These are phyloP conservation scores for Labia minor DNA, from an alignment of 2,888 invertebrate genomes.

Conservation along the genomic window DNA sequence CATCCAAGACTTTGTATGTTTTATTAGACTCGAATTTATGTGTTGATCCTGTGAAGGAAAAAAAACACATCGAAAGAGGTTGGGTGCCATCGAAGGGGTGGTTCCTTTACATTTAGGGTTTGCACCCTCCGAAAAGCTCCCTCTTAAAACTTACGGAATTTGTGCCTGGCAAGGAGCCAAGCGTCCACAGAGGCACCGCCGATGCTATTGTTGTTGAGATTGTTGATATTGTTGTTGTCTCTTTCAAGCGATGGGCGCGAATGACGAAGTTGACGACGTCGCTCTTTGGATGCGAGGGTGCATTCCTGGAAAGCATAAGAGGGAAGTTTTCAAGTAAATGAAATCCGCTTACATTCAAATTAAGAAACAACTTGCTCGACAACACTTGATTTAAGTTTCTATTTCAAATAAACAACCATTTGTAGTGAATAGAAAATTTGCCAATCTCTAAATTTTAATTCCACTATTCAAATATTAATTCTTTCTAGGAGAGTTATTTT, in stretches of 20 bases:
- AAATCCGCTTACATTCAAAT: not conserved
- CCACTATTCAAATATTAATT: too few relatives aligned
- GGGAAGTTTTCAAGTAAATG: not conserved
- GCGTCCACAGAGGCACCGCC: slow-evolving; percentile 41
- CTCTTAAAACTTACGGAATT: slow-evolving; percentile 35
- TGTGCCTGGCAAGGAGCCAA: slow-evolving; percentile 42
- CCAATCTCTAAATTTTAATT: too few relatives aligned
- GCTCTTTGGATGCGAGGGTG: slow-evolving; percentile 50
- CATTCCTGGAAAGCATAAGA: slow-evolving; percentile 41
- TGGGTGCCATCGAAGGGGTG: not conserved
- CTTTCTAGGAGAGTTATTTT: too few relatives aligned
- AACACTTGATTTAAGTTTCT: not conserved
- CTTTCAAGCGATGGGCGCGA: slow-evolving; percentile 34
- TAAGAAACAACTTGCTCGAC: not conserved
- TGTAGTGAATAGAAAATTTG: too few relatives aligned
- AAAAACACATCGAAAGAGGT: not conserved
- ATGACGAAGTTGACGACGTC: slow-evolving; percentile 44
- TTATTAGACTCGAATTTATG: not conserved
- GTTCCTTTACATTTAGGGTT: slow-evolving; percentile 1
- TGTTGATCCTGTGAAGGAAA: not conserved
- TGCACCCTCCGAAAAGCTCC: not conserved
- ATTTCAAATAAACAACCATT: not conserved
- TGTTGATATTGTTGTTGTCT: slow-evolving; percentile 20
- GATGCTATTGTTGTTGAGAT: slow-evolving; percentile 36
- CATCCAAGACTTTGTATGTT: slow-evolving; percentile 13